Evolutionary conservation across 2,888 invertebrate genomes (phyloP).

Genomic region (Serripes groenlandicus): DNA sequence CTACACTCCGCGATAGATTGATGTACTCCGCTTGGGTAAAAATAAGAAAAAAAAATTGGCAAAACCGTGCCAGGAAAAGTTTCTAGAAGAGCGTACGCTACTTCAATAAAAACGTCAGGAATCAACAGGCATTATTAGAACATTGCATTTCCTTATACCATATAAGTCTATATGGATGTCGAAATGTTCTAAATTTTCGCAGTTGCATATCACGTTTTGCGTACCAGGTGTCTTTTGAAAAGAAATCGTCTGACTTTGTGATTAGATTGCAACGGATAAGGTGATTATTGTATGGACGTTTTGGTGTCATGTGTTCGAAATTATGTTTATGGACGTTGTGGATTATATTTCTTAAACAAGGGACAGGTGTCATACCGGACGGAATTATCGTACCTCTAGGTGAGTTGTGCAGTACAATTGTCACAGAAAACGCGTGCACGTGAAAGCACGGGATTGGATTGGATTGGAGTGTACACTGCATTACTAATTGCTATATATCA

Average conservation of each 20-base stretch:
- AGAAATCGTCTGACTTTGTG: not conserved
- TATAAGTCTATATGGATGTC: too few relatives aligned
- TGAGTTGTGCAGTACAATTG: too few relatives aligned
- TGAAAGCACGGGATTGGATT: too few relatives aligned
- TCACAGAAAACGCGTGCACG: too few relatives aligned
- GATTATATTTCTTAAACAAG: not conserved
- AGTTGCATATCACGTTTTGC: too few relatives aligned
- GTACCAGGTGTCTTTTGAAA: too few relatives aligned
- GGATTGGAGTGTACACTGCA: too few relatives aligned
- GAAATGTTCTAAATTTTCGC: too few relatives aligned
- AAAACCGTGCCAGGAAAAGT: not conserved
- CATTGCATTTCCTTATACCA: too few relatives aligned
- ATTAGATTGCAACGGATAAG: not conserved
- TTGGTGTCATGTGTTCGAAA: not conserved
- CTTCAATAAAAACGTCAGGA: conserved; percentile 8
- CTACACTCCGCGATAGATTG: conserved; percentile 25
- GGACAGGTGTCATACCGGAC: not conserved
- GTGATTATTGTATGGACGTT: not conserved
- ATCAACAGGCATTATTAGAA: too few relatives aligned
- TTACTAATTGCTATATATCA: too few relatives aligned
- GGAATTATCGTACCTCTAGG: conserved; percentile 18
- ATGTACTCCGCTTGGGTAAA: conserved; percentile 9
- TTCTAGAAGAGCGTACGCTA: not conserved
- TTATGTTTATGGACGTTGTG: not conserved
- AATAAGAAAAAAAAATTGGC: not conserved